Percentiles rank a stretch among this genome's conserved stretches.
Evolutionary conservation across 2,113 vertebrate genomes (phyloP).

Genomic region (Varanus salvator): DNA sequence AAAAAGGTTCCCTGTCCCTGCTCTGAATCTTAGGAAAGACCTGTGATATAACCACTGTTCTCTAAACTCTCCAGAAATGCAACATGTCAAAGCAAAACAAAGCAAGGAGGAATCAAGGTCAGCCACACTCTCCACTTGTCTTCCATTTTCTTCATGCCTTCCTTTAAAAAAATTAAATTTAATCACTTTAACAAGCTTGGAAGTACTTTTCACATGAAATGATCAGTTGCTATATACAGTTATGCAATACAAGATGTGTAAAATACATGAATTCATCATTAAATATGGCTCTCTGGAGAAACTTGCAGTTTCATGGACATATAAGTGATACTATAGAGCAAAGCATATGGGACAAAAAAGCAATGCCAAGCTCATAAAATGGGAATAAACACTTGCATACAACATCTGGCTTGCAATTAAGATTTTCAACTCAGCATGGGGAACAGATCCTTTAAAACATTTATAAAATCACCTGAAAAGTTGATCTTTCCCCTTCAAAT

Average conservation of each 20-base stretch:
- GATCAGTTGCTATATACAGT: background rate
- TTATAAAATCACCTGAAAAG: background rate
- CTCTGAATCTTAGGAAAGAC: background rate
- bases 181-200: background rate
- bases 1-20: background rate
- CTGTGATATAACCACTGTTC: background rate
- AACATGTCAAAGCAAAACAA: rapidly evolving
- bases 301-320: background rate
- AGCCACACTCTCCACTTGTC: background rate
- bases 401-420: background rate
- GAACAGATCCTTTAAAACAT: background rate
- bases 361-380: background rate
- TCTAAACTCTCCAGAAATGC: background rate
- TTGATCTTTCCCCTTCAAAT: background rate
- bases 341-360: background rate
- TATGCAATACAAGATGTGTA: background rate
- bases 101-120: background rate
- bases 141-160: background rate
- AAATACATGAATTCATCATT: background rate
- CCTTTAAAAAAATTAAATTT: background rate
- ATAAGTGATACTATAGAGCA: background rate
- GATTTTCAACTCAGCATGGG: background rate
- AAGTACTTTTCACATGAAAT: background rate
- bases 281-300: background rate
- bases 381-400: background rate